Evolutionary conservation across 2,113 vertebrate species (phyloP).

Genomic region (Smithornis capensis): DNA sequence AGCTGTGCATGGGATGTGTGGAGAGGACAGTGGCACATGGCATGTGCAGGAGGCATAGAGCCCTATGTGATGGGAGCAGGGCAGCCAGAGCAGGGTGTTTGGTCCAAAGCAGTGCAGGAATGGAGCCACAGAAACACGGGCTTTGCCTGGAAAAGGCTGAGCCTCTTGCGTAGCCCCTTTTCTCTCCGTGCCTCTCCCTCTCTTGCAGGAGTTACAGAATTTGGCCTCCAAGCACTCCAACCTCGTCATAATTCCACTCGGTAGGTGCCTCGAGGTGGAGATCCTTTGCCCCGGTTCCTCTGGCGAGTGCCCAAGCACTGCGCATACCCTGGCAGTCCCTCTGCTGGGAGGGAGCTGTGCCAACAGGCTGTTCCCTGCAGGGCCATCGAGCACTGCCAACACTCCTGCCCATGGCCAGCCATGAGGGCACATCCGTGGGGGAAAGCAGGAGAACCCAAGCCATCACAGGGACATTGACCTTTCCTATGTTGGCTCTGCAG

Average conservation of each 20-base stretch:
- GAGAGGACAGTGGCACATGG: neutral
- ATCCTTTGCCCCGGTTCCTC: neutral
- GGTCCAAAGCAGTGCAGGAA: neutral
- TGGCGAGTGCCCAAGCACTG: accelerated
- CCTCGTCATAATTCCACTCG: neutral
- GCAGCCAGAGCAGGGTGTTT: neutral
- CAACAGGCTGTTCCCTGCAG: accelerated
- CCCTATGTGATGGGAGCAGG: neutral
- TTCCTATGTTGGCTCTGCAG: neutral
- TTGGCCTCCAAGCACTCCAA: constrained; percentile 10
- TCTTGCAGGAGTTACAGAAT: constrained; percentile 14
- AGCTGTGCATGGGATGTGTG: neutral
- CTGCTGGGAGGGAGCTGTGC: neutral
- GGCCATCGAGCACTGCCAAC: neutral
- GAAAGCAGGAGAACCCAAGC: neutral
- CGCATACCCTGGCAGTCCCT: neutral
- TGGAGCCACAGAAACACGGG: accelerated
- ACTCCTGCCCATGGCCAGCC: neutral
- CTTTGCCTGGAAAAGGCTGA: neutral
- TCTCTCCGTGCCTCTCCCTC: neutral
- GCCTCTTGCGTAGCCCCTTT: neutral
- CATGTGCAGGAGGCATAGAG: neutral
- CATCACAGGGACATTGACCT: accelerated
- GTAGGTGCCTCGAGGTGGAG: neutral
- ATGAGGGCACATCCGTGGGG: neutral